Evolutionary conservation across 2,113 vertebrate species (phyloP).

Genomic region (Lophura nycthemera): DNA sequence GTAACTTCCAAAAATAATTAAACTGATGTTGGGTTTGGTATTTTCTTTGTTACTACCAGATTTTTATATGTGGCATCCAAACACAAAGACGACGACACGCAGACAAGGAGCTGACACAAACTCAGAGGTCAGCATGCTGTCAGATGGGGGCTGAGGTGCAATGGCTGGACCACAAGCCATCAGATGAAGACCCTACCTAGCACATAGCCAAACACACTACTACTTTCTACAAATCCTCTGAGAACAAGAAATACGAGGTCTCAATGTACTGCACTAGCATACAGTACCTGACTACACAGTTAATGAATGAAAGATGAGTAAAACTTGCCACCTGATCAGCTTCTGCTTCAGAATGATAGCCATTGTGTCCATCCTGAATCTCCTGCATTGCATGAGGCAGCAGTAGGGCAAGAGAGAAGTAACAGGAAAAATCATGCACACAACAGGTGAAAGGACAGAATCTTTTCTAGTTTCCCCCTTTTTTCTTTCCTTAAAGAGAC

Average conservation of each 20-base stretch:
- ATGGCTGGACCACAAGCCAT: background rate
- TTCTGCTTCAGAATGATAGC: conserved; percentile 88
- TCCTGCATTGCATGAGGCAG: conserved; percentile 87
- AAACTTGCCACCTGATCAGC: conserved; percentile 93
- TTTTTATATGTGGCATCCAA: background rate
- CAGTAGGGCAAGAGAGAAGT: conserved; percentile 76
- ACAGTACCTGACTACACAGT: conserved; percentile 55
- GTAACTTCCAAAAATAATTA: background rate
- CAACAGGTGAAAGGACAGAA: conserved; percentile 82
- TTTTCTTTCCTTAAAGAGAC: conserved; percentile 69
- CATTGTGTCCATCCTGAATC: conserved; percentile 86
- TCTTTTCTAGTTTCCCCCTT: background rate
- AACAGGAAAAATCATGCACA: conserved; percentile 81
- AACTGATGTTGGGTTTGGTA: background rate
- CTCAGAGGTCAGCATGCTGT: background rate
- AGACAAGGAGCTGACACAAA: background rate
- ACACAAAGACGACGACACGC: background rate
- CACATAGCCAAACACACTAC: background rate
- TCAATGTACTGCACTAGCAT: conserved; percentile 52
- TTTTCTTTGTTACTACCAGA: background rate
- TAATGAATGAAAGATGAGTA: conserved; percentile 75
- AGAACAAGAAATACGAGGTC: background rate
- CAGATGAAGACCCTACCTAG: background rate
- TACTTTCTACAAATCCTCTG: background rate
- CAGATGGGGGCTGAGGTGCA: background rate